phyloP scores from a whole-genome alignment of 2,113 vertebrate species.

The Periophthalmodon schlosseri region DNA sequence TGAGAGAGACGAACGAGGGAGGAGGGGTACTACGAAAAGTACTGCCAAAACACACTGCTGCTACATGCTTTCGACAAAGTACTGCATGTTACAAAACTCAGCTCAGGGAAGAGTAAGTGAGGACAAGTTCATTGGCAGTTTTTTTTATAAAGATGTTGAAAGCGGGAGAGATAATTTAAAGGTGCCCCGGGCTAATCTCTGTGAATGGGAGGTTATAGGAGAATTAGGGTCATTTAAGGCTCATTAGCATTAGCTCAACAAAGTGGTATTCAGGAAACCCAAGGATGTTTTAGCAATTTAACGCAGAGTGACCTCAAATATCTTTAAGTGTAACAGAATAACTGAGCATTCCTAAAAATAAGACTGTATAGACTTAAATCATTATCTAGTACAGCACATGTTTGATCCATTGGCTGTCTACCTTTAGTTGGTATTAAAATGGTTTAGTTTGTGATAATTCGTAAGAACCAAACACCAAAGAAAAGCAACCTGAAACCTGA shows the following conservation, averaged over 20 bases:
- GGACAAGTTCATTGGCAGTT: neutral
- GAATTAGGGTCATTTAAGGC: slow-evolving; percentile 13
- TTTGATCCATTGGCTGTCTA: neutral
- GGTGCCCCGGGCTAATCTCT: slow-evolving; percentile 3
- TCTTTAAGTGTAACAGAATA: neutral
- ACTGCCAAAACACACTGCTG: slow-evolving; percentile 47
- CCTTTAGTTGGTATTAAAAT: neutral
- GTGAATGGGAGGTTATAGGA: neutral
- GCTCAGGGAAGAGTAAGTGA: neutral
- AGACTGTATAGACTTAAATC: neutral
- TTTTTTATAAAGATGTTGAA: slow-evolving; percentile 1
- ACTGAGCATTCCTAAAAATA: neutral
- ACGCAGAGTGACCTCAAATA: neutral
- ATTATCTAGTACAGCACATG: neutral
- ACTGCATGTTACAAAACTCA: slow-evolving; percentile 17
- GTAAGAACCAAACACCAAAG: neutral
- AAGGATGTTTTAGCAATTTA: slow-evolving; percentile 4
- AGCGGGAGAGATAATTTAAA: slow-evolving; percentile 1
- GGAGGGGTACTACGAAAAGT: slow-evolving; percentile 32
- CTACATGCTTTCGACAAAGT: slow-evolving; percentile 55
- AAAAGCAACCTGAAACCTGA: neutral
- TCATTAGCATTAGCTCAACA: slow-evolving; percentile 5
- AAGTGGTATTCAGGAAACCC: neutral
- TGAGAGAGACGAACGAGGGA: neutral
- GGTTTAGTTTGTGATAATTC: no score